phyloP scores from a whole-genome alignment of 2,888 invertebrate species.

The Pyrgus malvae region DNA sequence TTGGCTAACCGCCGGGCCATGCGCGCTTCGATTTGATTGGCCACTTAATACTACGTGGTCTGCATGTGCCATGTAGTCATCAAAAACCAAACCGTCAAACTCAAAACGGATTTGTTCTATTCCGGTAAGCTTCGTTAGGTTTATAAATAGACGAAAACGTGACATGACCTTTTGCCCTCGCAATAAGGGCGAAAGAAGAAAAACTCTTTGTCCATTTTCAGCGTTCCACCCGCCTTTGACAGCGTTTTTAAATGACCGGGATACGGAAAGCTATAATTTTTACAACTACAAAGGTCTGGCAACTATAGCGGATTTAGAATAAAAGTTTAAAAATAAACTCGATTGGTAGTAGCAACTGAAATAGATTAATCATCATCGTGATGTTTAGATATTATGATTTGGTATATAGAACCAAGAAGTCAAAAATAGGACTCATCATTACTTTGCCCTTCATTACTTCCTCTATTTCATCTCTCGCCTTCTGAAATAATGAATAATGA shows the following conservation, averaged over 20 bases:
- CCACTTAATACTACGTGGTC: too few relatives aligned
- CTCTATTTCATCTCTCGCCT: too few relatives aligned
- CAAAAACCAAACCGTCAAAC: background rate
- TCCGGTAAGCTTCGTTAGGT: constrained; percentile 1
- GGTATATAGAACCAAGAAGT: too few relatives aligned
- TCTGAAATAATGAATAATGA: too few relatives aligned
- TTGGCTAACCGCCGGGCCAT: too few relatives aligned
- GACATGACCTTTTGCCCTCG: background rate
- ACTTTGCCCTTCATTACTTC: too few relatives aligned
- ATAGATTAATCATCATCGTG: too few relatives aligned
- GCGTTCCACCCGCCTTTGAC: constrained; percentile 8
- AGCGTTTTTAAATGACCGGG: background rate
- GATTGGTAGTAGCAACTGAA: too few relatives aligned
- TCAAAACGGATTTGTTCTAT: background rate
- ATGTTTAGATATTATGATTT: too few relatives aligned
- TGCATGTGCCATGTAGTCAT: too few relatives aligned
- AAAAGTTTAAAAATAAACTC: background rate
- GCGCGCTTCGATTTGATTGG: too few relatives aligned
- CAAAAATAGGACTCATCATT: too few relatives aligned
- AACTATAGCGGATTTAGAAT: background rate
- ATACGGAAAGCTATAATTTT: background rate
- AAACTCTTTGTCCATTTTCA: constrained; percentile 2
- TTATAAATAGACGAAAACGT: constrained; percentile 10
- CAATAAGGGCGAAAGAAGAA: constrained; percentile 4
- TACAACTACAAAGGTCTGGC: background rate